A percentile compares a stretch with the other conserved stretches of the same genome.
Evolutionary conservation across 2,888 invertebrate genomes (phyloP).

Genomic region (Taphrorychus bicolor): DNA sequence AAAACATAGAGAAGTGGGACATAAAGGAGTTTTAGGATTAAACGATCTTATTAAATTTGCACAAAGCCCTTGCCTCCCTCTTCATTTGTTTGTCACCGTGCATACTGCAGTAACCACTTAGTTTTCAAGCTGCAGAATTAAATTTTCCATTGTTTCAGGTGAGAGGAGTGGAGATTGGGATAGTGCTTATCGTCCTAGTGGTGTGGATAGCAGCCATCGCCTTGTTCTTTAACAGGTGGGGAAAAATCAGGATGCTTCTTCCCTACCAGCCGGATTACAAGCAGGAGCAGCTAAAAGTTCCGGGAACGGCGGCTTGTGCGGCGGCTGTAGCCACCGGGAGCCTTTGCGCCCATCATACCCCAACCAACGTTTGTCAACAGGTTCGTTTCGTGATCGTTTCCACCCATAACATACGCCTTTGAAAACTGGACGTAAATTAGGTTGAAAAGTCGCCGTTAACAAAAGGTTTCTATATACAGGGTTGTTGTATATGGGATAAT

Average conservation of each 20-base stretch:
- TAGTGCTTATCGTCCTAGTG: conserved; percentile 81
- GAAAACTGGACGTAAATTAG: too few relatives aligned
- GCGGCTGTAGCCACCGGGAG: conserved; percentile 64
- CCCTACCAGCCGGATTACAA: conserved; percentile 93
- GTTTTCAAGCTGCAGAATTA: too few relatives aligned
- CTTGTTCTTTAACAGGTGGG: conserved; percentile 88
- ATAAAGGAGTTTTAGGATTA: too few relatives aligned
- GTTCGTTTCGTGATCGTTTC: conserved; percentile 52
- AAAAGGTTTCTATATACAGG: conserved; percentile 57
- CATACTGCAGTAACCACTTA: too few relatives aligned
- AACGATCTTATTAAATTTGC: too few relatives aligned
- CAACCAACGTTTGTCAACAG: conserved; percentile 68
- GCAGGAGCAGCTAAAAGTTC: conserved; percentile 81
- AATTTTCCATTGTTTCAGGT: conserved; percentile 72
- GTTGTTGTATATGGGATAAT: conserved; percentile 81
- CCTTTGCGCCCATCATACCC: conserved; percentile 65
- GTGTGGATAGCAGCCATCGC: conserved; percentile 89
- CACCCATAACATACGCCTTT: too few relatives aligned
- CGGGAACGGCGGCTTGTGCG: conserved; percentile 74
- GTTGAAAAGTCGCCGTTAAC: too few relatives aligned
- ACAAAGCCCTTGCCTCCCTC: too few relatives aligned
- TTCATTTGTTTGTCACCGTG: too few relatives aligned
- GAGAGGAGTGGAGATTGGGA: conserved; percentile 89
- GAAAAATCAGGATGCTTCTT: conserved; percentile 88
- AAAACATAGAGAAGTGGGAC: too few relatives aligned